A percentile compares a stretch with the other conserved stretches of the same genome.
phyloP scores from a whole-genome alignment of 1,140 invertebrate genomes.

The Lasioglossum baleicum region DNA sequence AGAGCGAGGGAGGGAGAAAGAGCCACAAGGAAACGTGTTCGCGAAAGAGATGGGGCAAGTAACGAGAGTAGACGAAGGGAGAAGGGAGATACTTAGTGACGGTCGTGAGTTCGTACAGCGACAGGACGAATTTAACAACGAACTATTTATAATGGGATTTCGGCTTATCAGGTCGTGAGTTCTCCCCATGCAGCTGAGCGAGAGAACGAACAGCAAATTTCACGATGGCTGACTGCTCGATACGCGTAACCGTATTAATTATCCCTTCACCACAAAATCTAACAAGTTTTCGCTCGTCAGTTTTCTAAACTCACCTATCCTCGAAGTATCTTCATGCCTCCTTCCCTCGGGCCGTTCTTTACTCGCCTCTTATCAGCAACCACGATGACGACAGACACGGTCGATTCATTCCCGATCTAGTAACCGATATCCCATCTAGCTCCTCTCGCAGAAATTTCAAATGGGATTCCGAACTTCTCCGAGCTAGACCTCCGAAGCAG shows the following conservation, averaged over 20 bases:
- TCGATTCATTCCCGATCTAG: too few species aligned
- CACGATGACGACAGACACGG: too few species aligned
- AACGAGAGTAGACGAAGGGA: constrained; percentile 35
- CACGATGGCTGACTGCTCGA: constrained; percentile 19
- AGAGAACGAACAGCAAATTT: not conserved
- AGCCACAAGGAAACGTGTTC: constrained; percentile 5
- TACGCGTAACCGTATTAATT: constrained; percentile 63
- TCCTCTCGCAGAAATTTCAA: too few species aligned
- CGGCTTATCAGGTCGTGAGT: constrained; percentile 59
- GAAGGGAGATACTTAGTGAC: constrained; percentile 8
- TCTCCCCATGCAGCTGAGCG: constrained; percentile 31
- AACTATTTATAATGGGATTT: constrained; percentile 70
- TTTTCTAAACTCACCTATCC: not conserved
- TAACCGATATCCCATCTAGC: too few species aligned
- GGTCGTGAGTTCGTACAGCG: constrained; percentile 34
- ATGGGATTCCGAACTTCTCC: too few species aligned
- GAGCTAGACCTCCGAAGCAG: too few species aligned
- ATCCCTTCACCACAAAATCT: constrained; percentile 40
- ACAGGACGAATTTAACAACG: constrained; percentile 59
- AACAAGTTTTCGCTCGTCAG: constrained; percentile 20
- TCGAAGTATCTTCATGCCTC: not conserved
- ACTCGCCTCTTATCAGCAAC: not conserved
- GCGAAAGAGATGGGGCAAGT: not conserved
- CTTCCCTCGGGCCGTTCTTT: not conserved
- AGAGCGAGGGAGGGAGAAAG: not conserved